A percentile compares a stretch with the other conserved stretches of the same genome.
phyloP scores from a whole-genome alignment of 2,888 invertebrate species.

The Eupithecia tripunctaria region DNA sequence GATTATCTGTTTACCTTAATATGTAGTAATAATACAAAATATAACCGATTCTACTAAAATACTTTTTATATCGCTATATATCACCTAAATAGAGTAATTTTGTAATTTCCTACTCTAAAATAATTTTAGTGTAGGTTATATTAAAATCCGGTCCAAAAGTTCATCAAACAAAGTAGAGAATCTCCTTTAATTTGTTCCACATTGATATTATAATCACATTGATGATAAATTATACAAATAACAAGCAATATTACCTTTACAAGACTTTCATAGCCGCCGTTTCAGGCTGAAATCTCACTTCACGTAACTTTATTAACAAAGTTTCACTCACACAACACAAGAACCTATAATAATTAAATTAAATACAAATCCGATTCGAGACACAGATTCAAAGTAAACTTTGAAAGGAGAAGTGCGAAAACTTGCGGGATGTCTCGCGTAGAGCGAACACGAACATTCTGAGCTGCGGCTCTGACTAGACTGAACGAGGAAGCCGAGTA shows the following conservation, averaged over 20 bases:
- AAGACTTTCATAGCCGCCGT: slow-evolving; percentile 24
- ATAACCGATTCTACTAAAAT: background rate
- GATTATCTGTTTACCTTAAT: background rate
- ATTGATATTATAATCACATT: background rate
- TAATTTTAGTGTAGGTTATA: too few relatives aligned
- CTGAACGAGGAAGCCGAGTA: slow-evolving; percentile 10
- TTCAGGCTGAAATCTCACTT: slow-evolving; percentile 7
- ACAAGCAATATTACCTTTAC: slow-evolving; percentile 25
- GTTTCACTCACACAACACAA: slow-evolving; percentile 9
- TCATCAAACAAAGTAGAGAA: background rate
- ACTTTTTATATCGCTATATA: too few relatives aligned
- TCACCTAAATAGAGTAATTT: background rate
- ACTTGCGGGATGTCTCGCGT: slow-evolving; percentile 23
- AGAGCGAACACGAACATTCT: slow-evolving; percentile 27
- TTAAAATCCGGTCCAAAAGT: background rate
- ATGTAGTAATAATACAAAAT: background rate
- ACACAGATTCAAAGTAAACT: slow-evolving; percentile 12
- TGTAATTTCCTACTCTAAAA: background rate
- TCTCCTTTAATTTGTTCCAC: background rate
- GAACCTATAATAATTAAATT: background rate
- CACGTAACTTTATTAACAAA: slow-evolving; percentile 1
- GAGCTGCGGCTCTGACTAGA: slow-evolving; percentile 22
- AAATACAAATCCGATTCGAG: slow-evolving; percentile 12
- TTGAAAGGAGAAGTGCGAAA: slow-evolving; percentile 15
- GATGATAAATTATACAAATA: background rate